phyloP scores from a whole-genome alignment of 1,140 invertebrate genomes.

The Zaprionus camerounensis region DNA sequence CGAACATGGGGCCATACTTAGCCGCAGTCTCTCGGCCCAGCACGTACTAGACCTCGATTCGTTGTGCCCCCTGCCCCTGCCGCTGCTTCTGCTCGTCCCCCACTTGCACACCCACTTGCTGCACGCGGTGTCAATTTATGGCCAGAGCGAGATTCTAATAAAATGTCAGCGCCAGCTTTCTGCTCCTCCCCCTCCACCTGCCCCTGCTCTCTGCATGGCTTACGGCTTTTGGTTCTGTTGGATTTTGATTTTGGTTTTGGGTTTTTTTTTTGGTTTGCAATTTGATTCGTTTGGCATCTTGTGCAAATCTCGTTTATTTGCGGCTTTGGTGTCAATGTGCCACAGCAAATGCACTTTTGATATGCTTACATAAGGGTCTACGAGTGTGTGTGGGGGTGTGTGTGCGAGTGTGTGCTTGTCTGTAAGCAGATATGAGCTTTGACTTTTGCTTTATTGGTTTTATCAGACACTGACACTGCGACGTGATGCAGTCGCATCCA shows the following conservation, averaged over 20 bases:
- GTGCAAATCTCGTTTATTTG: conserved; percentile 49
- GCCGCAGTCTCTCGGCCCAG: conserved; percentile 43
- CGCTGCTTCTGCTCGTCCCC: neutral
- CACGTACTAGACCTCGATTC: conserved; percentile 32
- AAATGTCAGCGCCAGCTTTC: conserved; percentile 52
- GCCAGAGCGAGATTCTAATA: conserved; percentile 59
- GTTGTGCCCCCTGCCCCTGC: neutral
- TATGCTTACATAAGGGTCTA: conserved; percentile 44
- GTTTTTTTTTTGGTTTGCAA: conserved; percentile 18
- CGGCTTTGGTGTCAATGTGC: conserved; percentile 63
- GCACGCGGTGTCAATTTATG: conserved; percentile 69
- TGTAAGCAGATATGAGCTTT: conserved; percentile 41
- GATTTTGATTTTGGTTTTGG: conserved; percentile 26
- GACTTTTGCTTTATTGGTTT: conserved; percentile 71
- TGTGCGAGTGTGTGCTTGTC: conserved; percentile 4
- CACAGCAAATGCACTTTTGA: conserved; percentile 72
- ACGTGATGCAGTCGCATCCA: conserved; percentile 42
- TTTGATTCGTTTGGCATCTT: conserved; percentile 61
- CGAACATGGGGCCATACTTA: conserved; percentile 11
- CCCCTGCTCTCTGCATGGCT: conserved; percentile 13
- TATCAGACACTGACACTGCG: conserved; percentile 37
- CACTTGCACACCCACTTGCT: conserved; percentile 24
- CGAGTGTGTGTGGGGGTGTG: conserved; percentile 3
- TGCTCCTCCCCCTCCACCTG: neutral
- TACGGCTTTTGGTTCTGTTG: conserved; percentile 16